Conservation (phyloP, 2,797 vertebrate genomes). For the Sphenopsis melanotis region DNA sequence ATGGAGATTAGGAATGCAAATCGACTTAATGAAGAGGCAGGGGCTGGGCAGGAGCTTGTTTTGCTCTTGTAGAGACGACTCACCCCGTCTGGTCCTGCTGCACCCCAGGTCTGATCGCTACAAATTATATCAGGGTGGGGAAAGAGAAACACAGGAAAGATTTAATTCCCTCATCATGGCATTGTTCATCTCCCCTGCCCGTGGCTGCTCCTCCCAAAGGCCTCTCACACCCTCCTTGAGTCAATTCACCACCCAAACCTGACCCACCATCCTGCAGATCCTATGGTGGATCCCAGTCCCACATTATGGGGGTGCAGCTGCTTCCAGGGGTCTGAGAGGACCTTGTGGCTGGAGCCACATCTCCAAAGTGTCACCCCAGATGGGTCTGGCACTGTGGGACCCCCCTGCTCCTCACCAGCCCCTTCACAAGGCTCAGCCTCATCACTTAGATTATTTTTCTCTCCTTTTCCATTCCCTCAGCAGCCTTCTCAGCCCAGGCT, state of each 20-base stretch:
- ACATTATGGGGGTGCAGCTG: accelerated
- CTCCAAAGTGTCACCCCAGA: background rate
- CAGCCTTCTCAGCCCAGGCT: background rate
- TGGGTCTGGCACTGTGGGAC: background rate
- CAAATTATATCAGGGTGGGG: background rate
- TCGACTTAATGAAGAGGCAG: conserved; percentile 58
- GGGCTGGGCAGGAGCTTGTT: conserved; percentile 54
- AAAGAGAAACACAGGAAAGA: background rate
- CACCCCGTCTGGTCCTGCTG: background rate
- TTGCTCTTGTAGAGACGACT: conserved; percentile 16
- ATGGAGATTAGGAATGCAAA: conserved; percentile 71
- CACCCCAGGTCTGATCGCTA: conserved; percentile 5
- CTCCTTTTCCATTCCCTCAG: background rate
- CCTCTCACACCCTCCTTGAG: background rate
- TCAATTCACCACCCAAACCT: accelerated
- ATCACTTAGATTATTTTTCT: accelerated
- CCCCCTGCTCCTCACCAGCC: background rate
- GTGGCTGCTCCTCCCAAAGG: background rate
- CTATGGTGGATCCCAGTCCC: accelerated
- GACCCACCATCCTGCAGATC: accelerated
- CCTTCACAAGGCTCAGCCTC: background rate
- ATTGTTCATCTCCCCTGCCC: background rate
- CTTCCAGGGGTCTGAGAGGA: accelerated
- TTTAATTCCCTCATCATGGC: conserved; percentile 12
- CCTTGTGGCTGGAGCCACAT: accelerated